phyloP scores from a whole-genome alignment of 2,888 invertebrate species.

The Argyra leucocephala region DNA sequence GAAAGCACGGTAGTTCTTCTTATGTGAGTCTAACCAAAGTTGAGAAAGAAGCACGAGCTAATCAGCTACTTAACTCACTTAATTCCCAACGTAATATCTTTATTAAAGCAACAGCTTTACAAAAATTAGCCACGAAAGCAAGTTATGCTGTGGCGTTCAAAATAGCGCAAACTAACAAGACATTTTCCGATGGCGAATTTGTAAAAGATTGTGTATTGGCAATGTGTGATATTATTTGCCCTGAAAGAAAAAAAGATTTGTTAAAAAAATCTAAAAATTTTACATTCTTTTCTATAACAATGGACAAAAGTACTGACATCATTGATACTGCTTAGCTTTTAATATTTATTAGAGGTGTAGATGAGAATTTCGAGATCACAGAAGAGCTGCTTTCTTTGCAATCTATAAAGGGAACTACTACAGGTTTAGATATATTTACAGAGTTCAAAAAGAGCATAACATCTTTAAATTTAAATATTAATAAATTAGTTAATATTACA shows the following conservation, averaged over 20 bases:
- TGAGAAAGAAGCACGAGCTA: constrained; percentile 9
- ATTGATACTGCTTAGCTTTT: constrained; percentile 7
- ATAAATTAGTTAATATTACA: constrained; percentile 3
- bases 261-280: constrained; percentile 9
- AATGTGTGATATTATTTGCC: constrained; percentile 7
- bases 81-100: too few species aligned
- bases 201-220: neutral
- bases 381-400: constrained; percentile 7
- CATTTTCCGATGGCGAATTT: constrained; percentile 5
- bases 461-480: constrained; percentile 9
- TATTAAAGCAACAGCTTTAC: constrained; percentile 8
- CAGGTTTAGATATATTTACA: constrained; percentile 5
- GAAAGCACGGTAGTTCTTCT: constrained; percentile 10
- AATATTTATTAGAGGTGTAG: constrained; percentile 9
- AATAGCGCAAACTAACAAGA: constrained; percentile 8
- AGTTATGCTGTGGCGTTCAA: constrained; percentile 9
- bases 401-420: constrained; percentile 9
- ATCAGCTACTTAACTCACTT: constrained; percentile 9
- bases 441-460: constrained; percentile 1
- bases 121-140: constrained; percentile 9
- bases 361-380: neutral
- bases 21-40: constrained; percentile 8
- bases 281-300: constrained; percentile 9
- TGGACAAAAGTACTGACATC: constrained; percentile 7
- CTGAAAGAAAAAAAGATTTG: constrained; percentile 8